These are phyloP conservation scores for Aporophyla nigra DNA, from an alignment of 2,888 invertebrate genomes.

Conservation along the genomic window DNA sequence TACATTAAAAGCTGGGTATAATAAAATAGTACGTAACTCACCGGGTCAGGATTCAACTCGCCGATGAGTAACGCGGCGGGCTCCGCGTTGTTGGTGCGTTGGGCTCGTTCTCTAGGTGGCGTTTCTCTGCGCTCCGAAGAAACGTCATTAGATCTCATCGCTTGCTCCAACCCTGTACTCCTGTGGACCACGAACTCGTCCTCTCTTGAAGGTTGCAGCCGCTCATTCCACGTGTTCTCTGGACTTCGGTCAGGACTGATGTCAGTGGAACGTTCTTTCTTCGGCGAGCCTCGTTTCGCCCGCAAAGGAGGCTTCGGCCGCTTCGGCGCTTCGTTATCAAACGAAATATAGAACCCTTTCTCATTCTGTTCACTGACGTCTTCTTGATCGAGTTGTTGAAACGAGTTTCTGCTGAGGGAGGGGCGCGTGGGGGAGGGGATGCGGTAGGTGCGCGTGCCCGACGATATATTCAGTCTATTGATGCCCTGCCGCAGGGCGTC, in stretches of 20 bases:
- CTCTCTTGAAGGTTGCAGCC: constrained; percentile 72
- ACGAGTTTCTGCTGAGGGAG: constrained; percentile 93
- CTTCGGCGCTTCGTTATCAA: constrained; percentile 97
- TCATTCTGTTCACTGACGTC: constrained; percentile 90
- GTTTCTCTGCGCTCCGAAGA: constrained; percentile 73
- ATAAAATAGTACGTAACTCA: constrained; percentile 62
- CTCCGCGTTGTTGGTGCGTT: constrained; percentile 72
- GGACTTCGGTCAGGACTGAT: constrained; percentile 82
- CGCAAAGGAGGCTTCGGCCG: constrained; percentile 97
- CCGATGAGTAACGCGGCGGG: constrained; percentile 87
- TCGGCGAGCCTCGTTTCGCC: constrained; percentile 94
- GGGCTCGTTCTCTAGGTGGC: constrained; percentile 75
- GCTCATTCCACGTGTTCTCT: constrained; percentile 78
- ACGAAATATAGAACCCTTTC: constrained; percentile 98
- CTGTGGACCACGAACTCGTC: constrained; percentile 76
- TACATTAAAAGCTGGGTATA: not conserved
- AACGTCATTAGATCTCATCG: constrained; percentile 72
- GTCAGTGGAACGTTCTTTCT: constrained; percentile 92
- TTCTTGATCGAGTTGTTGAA: constrained; percentile 90
- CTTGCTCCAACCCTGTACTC: constrained; percentile 64
- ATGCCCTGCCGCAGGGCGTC: constrained; percentile 92
- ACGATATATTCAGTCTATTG: constrained; percentile 95
- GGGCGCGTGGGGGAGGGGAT: constrained; percentile 97
- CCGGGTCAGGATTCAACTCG: constrained; percentile 86
- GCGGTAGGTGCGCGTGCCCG: constrained; percentile 96